Percentiles rank a stretch among this genome's conserved stretches.
Conservation (phyloP, 2,113 vertebrate genomes). For the Syngnathus typhle region DNA sequence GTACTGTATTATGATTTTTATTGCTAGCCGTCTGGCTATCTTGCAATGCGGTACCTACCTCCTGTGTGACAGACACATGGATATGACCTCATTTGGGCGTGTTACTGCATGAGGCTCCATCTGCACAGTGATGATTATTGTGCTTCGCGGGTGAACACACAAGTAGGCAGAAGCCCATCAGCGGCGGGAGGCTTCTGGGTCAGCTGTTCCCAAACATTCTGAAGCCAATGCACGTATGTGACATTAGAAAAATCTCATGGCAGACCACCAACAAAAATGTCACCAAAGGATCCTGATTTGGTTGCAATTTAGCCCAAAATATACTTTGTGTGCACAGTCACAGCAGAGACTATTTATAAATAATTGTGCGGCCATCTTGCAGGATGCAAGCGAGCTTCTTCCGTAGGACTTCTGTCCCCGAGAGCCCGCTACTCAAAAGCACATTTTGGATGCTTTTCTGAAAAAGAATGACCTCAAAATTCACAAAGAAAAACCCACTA, state of each 20-base stretch:
- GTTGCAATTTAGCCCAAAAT: no score
- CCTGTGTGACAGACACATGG: not conserved
- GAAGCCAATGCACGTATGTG: not conserved
- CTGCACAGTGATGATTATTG: conserved; percentile 2
- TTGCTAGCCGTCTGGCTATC: not conserved
- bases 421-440: no score
- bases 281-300: no score
- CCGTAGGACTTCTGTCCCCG: no score
- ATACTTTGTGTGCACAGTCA: no score
- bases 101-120: conserved; percentile 12
- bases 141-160: not conserved
- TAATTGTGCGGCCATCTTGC: no score
- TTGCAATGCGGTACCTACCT: not conserved
- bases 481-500: no score
- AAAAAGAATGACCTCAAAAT: no score
- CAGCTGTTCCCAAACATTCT: not conserved
- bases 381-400: no score
- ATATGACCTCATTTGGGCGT: conserved; percentile 18
- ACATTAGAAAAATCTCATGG: not conserved
- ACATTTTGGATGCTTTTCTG: no score
- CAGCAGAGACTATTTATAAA: no score
- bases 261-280: not conserved
- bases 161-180: not conserved
- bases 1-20: not conserved
- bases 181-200: not conserved